Percentiles rank a stretch among this genome's conserved stretches.
phyloP scores from a whole-genome alignment of 2,888 invertebrate genomes.

The Caenorhabditis sinica region DNA sequence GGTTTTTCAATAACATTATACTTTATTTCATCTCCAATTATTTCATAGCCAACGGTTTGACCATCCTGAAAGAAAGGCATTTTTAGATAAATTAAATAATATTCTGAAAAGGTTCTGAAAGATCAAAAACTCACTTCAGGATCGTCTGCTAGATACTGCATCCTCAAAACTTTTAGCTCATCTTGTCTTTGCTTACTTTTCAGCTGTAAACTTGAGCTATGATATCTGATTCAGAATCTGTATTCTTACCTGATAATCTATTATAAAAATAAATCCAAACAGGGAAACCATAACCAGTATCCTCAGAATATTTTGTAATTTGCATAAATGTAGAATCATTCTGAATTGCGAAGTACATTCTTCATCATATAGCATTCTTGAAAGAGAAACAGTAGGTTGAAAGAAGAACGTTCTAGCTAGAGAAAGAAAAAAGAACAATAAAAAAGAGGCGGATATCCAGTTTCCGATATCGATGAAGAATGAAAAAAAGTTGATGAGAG shows the following conservation, averaged over 20 bases:
- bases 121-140: constrained; percentile 25
- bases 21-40: constrained; percentile 50
- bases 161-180: constrained; percentile 33
- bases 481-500: constrained; percentile 3
- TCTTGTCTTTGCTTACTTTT: constrained; percentile 35
- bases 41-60: constrained; percentile 51
- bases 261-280: constrained; percentile 38
- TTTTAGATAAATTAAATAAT: neutral
- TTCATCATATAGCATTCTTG: constrained; percentile 25
- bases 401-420: constrained; percentile 21
- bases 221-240: neutral
- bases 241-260: constrained; percentile 45
- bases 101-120: neutral
- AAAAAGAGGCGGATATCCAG: constrained; percentile 33
- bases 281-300: constrained; percentile 34
- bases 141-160: constrained; percentile 43
- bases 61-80: constrained; percentile 34
- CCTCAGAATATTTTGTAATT: constrained; percentile 48
- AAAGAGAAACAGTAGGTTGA: neutral
- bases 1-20: constrained; percentile 48
- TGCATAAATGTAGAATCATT: constrained; percentile 36
- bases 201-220: constrained; percentile 23
- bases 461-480: constrained; percentile 19
- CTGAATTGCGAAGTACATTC: constrained; percentile 26
- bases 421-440: neutral